Base-by-base conservation (phyloP, 2,888 invertebrate species). In the Trissolcus brochymenae region DNA sequence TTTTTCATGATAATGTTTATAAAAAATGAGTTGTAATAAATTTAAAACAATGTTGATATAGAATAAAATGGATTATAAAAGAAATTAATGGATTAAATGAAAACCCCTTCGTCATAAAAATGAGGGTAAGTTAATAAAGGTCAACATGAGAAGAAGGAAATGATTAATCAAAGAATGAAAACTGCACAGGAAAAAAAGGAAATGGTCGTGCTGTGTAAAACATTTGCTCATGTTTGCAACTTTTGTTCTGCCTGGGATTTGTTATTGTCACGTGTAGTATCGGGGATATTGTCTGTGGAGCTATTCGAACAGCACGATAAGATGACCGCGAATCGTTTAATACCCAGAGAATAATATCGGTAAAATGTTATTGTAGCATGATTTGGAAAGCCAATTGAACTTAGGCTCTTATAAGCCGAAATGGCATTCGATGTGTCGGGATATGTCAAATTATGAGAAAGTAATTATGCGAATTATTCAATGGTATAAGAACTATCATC, bases 81-180 rank as follows among this genome's bases (percentile, higher is more conserved):
- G 57, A 35, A 74, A 70, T 57, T 46, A 56, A 9, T 41, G 46
- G 19, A 16, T 51, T 16, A 43, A 56, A 62, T 66, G 53, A 49
- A 66, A 73, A 78, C 50, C 65, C 56, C 54, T 56, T 35, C 35
- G 35, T 64, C 4, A 53, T 14, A 56, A 35, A 50, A 56, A 41
- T 16, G 66, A 50, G 57, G 49, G 57, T 55, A 61, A 70, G 56
- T 61, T 35, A 57, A 51, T 64, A 49, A 13, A 40, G 57, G 54
- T 53, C 56, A 53, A 55, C 29, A 16, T 51, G 43, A 54, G 64
- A 73, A 66, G 46, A 61, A 66, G 73, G 73, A 72, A 55, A 61
- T 61, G 53, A 73, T 73, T 73, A 66, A 66, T 66, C 14, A 56
- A 56, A 74, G 62, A 61, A 57, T 66, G 62, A 50, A 55, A 2